Evolutionary conservation across 2,113 vertebrate genomes (phyloP).

Genomic region (Nannospalax galili): DNA sequence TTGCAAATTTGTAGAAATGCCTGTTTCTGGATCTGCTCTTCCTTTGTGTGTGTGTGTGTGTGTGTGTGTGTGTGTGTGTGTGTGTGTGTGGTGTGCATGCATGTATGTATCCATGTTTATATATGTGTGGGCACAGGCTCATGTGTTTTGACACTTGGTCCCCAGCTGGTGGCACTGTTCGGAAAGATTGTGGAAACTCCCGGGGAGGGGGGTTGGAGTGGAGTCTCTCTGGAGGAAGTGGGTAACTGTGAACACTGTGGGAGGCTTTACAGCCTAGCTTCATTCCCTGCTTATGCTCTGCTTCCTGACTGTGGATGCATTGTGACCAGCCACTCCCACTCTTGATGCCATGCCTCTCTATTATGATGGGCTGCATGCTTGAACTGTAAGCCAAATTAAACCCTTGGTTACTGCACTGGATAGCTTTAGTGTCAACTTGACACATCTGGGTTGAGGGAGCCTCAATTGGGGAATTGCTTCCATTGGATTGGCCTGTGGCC

Average conservation of each 20-base stretch:
- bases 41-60: not conserved
- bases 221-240: not conserved
- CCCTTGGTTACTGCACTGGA: too few relatives aligned
- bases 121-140: not conserved
- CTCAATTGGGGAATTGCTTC: too few relatives aligned
- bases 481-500: too few relatives aligned
- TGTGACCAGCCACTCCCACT: not conserved
- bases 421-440: too few relatives aligned
- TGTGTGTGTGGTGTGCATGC: not conserved
- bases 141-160: not conserved
- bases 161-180: not conserved
- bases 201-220: not conserved
- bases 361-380: too few relatives aligned
- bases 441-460: too few relatives aligned
- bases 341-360: not conserved
- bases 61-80: not conserved
- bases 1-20: not conserved
- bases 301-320: not conserved
- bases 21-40: not conserved
- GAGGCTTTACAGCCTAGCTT: not conserved
- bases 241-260: not conserved
- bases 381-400: too few relatives aligned
- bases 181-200: not conserved
- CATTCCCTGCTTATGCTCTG: not conserved
- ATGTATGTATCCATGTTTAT: not conserved